phyloP scores from a whole-genome alignment of 1,140 invertebrate species.

The Bombus balteatus region DNA sequence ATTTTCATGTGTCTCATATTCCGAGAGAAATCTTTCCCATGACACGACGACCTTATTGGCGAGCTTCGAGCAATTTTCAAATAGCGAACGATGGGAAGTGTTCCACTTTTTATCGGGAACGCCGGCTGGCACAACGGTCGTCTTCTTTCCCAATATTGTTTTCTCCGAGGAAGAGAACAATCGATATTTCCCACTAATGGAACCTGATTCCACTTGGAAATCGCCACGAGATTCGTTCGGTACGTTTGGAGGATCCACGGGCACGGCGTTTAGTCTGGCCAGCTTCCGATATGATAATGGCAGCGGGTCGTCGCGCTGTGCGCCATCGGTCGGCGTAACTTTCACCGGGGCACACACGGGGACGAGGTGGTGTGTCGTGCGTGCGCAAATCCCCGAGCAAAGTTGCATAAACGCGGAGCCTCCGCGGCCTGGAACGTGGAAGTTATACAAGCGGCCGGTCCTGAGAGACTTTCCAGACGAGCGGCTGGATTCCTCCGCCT shows the following conservation, averaged over 20 bases:
- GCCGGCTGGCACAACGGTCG: background rate
- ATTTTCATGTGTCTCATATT: background rate
- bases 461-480: conserved; percentile 10
- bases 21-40: conserved; percentile 20
- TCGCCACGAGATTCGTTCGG: background rate
- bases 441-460: conserved; percentile 59
- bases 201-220: background rate
- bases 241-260: background rate
- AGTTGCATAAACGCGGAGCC: conserved; percentile 59
- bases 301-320: conserved; percentile 50
- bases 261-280: background rate
- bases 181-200: conserved; percentile 19
- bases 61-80: background rate
- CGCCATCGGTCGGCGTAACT: conserved; percentile 57
- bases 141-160: conserved; percentile 35
- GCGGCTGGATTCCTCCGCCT: background rate
- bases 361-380: background rate
- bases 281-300: conserved; percentile 61
- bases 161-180: background rate
- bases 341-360: conserved; percentile 55
- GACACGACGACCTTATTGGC: background rate
- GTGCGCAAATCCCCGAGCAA: conserved; percentile 16
- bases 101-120: conserved; percentile 32
- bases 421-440: conserved; percentile 59
- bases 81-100: conserved; percentile 16